Base-by-base conservation (phyloP, 1,140 invertebrate genomes). In the Coptotermes formosanus region DNA sequence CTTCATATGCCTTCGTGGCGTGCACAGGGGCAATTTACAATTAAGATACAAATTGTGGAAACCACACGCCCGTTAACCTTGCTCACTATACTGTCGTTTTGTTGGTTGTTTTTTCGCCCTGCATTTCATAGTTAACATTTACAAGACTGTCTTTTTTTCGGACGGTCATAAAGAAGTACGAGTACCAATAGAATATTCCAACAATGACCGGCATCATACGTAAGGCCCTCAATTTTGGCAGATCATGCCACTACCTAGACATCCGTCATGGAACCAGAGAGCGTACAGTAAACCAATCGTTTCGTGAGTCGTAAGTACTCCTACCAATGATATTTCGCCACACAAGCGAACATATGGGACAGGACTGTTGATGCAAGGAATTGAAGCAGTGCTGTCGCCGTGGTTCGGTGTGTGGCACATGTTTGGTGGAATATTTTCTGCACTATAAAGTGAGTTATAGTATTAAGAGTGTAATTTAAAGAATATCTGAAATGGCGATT, bases 271-370 rank as follows among this genome's bases (percentile, higher is more conserved):
- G 64, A 75, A 75, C 6, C 64, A 75, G 8, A n/a, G 64, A 75
- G 64, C 16, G n/a, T 11, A 16, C 64, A n/a, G 16, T 12, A 75
- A n/a, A 75, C 64, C 64, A 75, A 75, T 75, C 64, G n/a, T 25
- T 75, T 75, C n/a, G 25, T 4, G 25, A 75, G 64, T 75, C 8
- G 64, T 75, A 25, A 30, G n/a, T 75, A n/a, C 64, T 30, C 64
- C 64, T 30, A 30, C 64, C 64, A 75, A 75, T 75, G 64, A 75
- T 75, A 75, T 75, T 75, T 75, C 64, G 64, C 64, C 64, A 75
- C 64, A 75, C 64, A 75, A 75, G 64, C 64, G 64, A 75, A n/a
- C n/a, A 75, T 75, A 75, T 30, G n/a, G 64, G 25, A 75, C n/a
- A 75, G 64, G 64, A 75, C 64, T 75, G 64, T 12, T n/a, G 64